Base-by-base conservation (phyloP, 2,113 vertebrate species). In the Halichoerus grypus region DNA sequence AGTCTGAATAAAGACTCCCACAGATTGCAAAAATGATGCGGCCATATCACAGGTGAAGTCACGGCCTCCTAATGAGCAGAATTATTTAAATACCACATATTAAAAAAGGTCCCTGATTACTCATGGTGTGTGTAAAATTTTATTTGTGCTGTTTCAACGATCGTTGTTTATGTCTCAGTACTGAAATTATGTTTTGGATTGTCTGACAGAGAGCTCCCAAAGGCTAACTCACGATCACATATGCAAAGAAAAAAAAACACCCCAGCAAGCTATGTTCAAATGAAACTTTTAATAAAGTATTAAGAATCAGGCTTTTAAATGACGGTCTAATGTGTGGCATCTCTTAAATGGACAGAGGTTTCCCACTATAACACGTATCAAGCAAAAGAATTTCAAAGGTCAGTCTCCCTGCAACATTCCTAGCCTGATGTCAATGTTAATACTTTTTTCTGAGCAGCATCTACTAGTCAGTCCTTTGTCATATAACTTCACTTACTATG, bases 391-490 rank as follows among this genome's bases (percentile, higher is more conserved):
- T 80, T 88, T 93, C 96, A 94, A 83, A 92, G 96, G 96, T 95
- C 95, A 95, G 92, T 82, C 42, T 61, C 57, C 3, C 5, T 61
- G 74, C 39, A 97, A 97, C 84, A 65, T 91, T 97, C 53, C 95
- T 81, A 95, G 59, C 61, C 59, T 71, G 86, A 67, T 13, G 84
- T 36, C 16, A 53, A 61, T 51, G 36, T 31, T 83, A 89, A 89
- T 69, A 92, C 46, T 67, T 51, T 90, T 93, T 57, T 87, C 49
- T 85, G 85, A 97, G 89, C 82, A 97, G 95, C 65, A 86, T 92
- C 94, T 97, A 83, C 77, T 94, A 97, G 53, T 85, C 86, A 42
- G 92, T 97, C 86, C 97, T 98, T 98, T 97, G 96, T 97, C 88
- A 97, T 87, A 95, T 65, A n/a, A 0, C 93, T 87, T 89, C 61